Conservation (phyloP, 2,888 invertebrate species). For the Coelinius sp. region DNA sequence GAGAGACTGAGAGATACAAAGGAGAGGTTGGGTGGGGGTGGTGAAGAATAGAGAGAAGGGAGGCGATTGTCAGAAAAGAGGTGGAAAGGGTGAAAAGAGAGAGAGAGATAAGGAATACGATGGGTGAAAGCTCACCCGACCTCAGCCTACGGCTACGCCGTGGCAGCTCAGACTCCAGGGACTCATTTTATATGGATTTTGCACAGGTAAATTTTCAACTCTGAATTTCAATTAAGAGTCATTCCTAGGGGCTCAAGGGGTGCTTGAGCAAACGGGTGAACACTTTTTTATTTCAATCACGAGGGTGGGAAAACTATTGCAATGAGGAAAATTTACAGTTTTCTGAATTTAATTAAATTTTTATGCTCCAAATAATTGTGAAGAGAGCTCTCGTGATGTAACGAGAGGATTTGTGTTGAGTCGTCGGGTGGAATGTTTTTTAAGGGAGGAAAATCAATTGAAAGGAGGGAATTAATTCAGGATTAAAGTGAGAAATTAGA, state of each 20-base stretch:
- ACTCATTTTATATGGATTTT: conserved; percentile 92
- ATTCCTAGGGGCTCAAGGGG: background rate
- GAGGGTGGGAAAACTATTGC: background rate
- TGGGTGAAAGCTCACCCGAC: conserved; percentile 88
- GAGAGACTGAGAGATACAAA: conserved; percentile 56
- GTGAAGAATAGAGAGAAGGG: conserved; percentile 17
- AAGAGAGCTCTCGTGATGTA: no score
- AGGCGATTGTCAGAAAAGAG: conserved; percentile 25
- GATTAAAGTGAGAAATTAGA: no score
- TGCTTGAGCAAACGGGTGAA: background rate
- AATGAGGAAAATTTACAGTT: background rate
- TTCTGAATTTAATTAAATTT: background rate
- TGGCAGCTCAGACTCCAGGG: conserved; percentile 88
- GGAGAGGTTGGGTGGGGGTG: conserved; percentile 37
- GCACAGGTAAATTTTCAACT: conserved; percentile 73
- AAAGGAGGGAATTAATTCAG: no score
- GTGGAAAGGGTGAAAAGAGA: conserved; percentile 29
- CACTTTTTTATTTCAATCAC: background rate
- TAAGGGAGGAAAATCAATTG: no score
- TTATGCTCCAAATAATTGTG: background rate
- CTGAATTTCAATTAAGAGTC: background rate
- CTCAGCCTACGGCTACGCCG: conserved; percentile 87
- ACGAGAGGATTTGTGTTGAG: background rate
- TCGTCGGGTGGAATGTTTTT: no score
- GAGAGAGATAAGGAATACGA: conserved; percentile 60